Percentiles rank a stretch among this genome's conserved stretches.
Conservation (phyloP, 2,888 invertebrate genomes). For the Cenopis cana region DNA sequence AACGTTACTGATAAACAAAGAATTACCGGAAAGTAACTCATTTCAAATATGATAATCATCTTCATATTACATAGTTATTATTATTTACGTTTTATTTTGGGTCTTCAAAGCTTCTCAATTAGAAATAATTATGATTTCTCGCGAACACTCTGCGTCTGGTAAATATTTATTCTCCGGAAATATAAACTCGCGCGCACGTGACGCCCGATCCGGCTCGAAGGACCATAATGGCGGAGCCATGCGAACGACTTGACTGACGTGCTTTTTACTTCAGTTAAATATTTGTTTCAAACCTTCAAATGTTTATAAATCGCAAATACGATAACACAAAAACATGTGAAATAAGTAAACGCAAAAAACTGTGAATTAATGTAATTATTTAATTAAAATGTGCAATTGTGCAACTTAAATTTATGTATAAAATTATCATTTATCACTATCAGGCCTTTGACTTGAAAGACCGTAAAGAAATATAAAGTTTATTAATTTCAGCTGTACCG, state of each 20-base stretch:
- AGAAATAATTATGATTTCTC: slow-evolving; percentile 30
- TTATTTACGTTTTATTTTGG: slow-evolving; percentile 18
- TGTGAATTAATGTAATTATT: too few relatives aligned
- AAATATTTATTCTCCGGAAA: slow-evolving; percentile 37
- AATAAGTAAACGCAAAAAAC: too few relatives aligned
- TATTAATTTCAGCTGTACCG: too few relatives aligned
- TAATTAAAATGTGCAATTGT: too few relatives aligned
- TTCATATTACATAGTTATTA: neutral
- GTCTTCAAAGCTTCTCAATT: slow-evolving; percentile 37
- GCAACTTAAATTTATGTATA: too few relatives aligned
- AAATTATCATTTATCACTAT: neutral
- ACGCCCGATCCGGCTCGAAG: neutral
- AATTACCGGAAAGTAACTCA: slow-evolving; percentile 2
- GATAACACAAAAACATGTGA: too few relatives aligned
- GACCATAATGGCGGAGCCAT: neutral
- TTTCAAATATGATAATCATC: slow-evolving; percentile 12
- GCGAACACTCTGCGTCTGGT: slow-evolving; percentile 3
- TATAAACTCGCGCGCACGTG: slow-evolving; percentile 33
- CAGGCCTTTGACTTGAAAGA: too few relatives aligned
- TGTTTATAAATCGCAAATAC: neutral
- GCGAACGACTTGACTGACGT: neutral
- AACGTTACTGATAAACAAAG: slow-evolving; percentile 19
- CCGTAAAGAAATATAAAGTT: too few relatives aligned
- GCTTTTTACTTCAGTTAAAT: neutral
- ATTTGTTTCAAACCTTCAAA: neutral